phyloP scores from a whole-genome alignment of 2,797 vertebrate species.

The Cyprinella venusta region DNA sequence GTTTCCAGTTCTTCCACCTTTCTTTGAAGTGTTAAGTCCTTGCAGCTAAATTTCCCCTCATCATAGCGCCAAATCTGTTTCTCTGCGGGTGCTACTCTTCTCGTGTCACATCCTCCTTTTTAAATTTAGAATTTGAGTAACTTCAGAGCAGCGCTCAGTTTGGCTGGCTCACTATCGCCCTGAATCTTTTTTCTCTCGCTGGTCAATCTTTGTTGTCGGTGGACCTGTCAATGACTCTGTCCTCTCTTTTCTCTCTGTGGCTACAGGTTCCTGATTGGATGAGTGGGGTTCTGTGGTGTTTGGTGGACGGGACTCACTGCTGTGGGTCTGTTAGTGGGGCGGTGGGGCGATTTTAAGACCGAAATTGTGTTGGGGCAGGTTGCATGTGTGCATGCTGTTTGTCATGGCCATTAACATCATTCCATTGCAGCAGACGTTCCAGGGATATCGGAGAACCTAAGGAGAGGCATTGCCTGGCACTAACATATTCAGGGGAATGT shows the following conservation, averaged over 20 bases:
- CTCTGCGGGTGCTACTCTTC: not conserved
- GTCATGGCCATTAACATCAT: constrained; percentile 85
- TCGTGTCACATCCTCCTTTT: not conserved
- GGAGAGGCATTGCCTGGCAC: constrained; percentile 65
- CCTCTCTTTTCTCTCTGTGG: constrained; percentile 80
- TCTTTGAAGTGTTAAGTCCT: not conserved
- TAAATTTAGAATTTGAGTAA: not conserved
- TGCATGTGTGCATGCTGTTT: constrained; percentile 94
- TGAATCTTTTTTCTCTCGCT: not conserved
- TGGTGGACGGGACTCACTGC: constrained; percentile 97
- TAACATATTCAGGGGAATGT: constrained; percentile 79
- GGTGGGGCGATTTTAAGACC: constrained; percentile 65
- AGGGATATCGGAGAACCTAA: constrained; percentile 47
- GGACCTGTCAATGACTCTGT: constrained; percentile 40
- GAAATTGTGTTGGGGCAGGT: constrained; percentile 75
- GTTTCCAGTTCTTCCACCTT: not conserved
- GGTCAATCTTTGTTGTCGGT: constrained; percentile 10
- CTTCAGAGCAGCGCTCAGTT: not conserved
- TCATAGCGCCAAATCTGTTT: not conserved
- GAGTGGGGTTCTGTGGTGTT: constrained; percentile 92
- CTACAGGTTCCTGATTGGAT: constrained; percentile 99
- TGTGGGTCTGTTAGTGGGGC: constrained; percentile 75
- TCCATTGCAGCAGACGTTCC: constrained; percentile 69
- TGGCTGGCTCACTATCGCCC: not conserved
- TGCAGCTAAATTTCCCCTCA: not conserved